Percentiles rank a stretch among this genome's conserved stretches.
phyloP scores from a whole-genome alignment of 1,140 invertebrate genomes.

The Apis laboriosa region DNA sequence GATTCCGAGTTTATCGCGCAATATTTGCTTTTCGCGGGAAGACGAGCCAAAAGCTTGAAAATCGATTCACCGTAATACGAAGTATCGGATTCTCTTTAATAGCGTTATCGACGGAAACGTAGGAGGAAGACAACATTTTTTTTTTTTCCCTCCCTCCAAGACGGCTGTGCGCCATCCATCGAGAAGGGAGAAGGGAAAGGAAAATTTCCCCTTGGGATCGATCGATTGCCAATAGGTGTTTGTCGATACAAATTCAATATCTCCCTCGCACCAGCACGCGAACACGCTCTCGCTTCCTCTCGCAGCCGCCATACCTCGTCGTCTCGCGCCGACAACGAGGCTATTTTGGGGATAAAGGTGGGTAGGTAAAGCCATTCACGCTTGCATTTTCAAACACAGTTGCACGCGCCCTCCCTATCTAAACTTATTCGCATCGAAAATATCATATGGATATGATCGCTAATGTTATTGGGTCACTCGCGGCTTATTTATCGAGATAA shows the following conservation, averaged over 20 bases:
- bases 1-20: background rate
- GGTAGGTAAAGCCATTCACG: background rate
- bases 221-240: constrained; percentile 52
- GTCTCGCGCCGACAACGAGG: background rate
- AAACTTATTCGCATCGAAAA: background rate
- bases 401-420: background rate
- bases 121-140: constrained; percentile 12
- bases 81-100: constrained; percentile 27
- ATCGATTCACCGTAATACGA: constrained; percentile 4
- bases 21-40: background rate
- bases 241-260: constrained; percentile 62
- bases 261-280: background rate
- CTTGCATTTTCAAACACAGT: constrained; percentile 25
- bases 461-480: constrained; percentile 36
- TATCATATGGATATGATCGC: constrained; percentile 10
- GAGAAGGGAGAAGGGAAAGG: constrained; percentile 18
- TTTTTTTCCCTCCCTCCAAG: background rate
- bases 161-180: background rate
- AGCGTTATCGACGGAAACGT: constrained; percentile 19
- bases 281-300: constrained; percentile 17
- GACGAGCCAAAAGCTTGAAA: background rate
- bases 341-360: constrained; percentile 55
- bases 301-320: rapidly evolving
- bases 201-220: constrained; percentile 41
- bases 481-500: background rate